Evolutionary conservation across 64 coral and sea anemone species (phyloP), one percentile per base, ranked within the genome.

Genomic region (Stichodactyla helianthus): DNA sequence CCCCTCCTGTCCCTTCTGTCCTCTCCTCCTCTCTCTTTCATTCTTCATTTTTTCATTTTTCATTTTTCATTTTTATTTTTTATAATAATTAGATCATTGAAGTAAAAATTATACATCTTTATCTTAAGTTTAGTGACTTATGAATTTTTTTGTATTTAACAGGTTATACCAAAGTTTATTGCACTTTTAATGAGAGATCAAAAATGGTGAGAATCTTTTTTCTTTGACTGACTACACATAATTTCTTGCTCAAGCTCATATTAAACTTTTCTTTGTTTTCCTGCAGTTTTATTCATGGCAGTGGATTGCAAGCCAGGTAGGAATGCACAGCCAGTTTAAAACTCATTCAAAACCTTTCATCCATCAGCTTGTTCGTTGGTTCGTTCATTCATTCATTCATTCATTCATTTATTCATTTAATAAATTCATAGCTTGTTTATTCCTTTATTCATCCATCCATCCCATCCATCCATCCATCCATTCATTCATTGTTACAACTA

Each of bases 131-230:
- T 71, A 22, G 18, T 71, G 7, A 71, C 0, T 19, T 22, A 10
- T 6, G 5, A 71, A 71, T 7, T 7, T 71, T 9, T 22, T 50
- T 87, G 50, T 50, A 52, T 77, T 19, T 87, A 54, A 20, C 59
- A 89, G 88, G 88, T 84, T 14, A 82, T 89, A 53, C 81, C 88
- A 20, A 89, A 89, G 88, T 89, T 89, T 89, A 89, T 89, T 53
- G 62, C 59, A 25, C 61, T 89, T 23, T 51, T 89, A 19, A 31
- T 67, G 52, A 83, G 81, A 82, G 62, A 84, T 59, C 52, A 59
- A 55, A 89, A 89, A 50, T 89, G 88, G 88, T 89, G 84, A 55
- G 87, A 56, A 58, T 63, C 6, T 17, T 51, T 15, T 18, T 8
- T 54, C 20, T 22, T 54, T n/a, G 5, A 7, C 28, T 84, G 19